Base-by-base conservation (phyloP, 2,797 vertebrate genomes). In the Notamacropus eugenii region DNA sequence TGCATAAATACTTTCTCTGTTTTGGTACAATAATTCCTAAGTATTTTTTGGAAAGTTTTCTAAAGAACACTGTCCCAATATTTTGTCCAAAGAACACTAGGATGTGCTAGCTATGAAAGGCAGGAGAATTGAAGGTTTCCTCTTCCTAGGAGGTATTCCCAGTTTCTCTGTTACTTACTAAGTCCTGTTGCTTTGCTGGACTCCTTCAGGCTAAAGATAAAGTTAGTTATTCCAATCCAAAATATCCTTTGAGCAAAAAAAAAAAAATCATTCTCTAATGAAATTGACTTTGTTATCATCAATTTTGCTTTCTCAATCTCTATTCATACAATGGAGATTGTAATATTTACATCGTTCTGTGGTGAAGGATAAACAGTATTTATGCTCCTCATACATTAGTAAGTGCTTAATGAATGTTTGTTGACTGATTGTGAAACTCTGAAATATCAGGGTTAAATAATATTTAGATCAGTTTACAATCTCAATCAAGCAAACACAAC, bases 61-160 rank as follows among this genome's bases (percentile, higher is more conserved):
- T 82, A 46, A 82, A 24, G 19, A 90, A 62, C n/a, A 46, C 12
- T 52, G 56, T 54, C 5, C 10, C 13, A 91, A n/a, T 11, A 28
- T 92, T 91, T 46, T 95, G 46, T 90, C n/a, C 14, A 94, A 96
- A 94, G 52, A 87, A 92, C 5, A n/a, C 59, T 62, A 90, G 22
- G 92, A 95, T 52, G 24, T 59, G 62, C 24, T 58, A 28, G 56
- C 5, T 56, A 16, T 58, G 4, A 3, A 59, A 67, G 92, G 91
- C 0, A 34, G 10, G 11, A 59, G 91, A 91, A 94, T 5, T 94
- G 55, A 74, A 12, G 13, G 58, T 50, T 92, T 96, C 10, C n/a
- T 12, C 40, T 95, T 92, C 93, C 28, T 87, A 52, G 16, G 46
- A 67, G 0, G 1, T 67, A 91, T 6, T 54, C 1, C 34, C 82